phyloP scores from a whole-genome alignment of 2,113 vertebrate species.

The Poeciliopsis prolifica region DNA sequence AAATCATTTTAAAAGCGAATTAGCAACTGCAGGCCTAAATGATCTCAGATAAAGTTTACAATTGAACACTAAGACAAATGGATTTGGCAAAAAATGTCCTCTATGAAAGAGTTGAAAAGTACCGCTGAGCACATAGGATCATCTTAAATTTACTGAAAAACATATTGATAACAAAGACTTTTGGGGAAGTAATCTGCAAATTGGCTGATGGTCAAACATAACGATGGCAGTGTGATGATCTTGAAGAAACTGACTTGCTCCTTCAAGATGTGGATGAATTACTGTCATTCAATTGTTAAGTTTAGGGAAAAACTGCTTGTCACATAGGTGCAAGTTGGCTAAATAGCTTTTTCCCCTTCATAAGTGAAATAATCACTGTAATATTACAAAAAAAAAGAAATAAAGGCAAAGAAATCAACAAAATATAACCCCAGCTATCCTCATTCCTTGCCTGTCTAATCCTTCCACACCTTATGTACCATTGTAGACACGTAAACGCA shows the following conservation, averaged over 20 bases:
- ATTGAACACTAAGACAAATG: neutral
- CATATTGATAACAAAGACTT: neutral
- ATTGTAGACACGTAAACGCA: slow-evolving; percentile 73
- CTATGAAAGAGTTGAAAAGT: too few species aligned
- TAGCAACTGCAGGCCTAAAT: neutral
- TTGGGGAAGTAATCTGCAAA: neutral
- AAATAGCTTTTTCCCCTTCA: neutral
- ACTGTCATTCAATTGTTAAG: neutral
- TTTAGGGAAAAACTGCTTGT: neutral
- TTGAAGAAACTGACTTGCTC: too few species aligned
- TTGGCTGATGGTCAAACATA: neutral
- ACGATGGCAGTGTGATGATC: neutral
- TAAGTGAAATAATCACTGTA: neutral
- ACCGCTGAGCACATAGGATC: neutral
- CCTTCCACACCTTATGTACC: slow-evolving; percentile 68
- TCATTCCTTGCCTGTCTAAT: slow-evolving; percentile 43
- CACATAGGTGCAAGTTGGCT: neutral
- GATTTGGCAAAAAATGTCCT: neutral
- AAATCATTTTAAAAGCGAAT: neutral
- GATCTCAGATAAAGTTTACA: neutral
- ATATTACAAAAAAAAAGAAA: neutral
- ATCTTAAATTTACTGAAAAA: too few species aligned
- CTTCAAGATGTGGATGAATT: too few species aligned
- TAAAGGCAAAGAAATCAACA: slow-evolving; percentile 10
- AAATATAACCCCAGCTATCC: slow-evolving; percentile 57